Evolutionary conservation across 2,113 vertebrate genomes (phyloP), one percentile per base, ranked within the genome.

Genomic region (Butastur rufipennis): DNA sequence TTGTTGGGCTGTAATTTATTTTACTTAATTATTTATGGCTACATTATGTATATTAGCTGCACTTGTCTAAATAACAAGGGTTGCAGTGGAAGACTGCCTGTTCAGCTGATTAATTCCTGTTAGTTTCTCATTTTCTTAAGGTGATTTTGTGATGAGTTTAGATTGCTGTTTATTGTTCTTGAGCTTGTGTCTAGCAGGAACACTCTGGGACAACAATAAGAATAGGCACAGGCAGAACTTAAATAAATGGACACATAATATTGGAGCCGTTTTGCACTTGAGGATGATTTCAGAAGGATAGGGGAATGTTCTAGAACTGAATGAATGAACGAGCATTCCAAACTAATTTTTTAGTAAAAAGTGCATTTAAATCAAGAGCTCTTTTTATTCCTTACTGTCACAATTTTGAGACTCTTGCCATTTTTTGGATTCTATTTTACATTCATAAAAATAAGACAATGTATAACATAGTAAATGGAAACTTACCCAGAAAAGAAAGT

Each of bases 41-140:
- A 97, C 96, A 96, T 97, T 98, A 97, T 97, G 96, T 97, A 97
- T 97, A 97, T 98, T 97, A 97, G 96, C 91, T 95, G 90, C 97
- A 85, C 91, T 97, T 98, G 93, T 92, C 92, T 93, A 97, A 96
- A 96, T 96, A 95, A 97, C 94, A 97, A 95, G 91, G 45, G 62
- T 91, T 88, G 89, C 65, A 90, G 29, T 90, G 83, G 67, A 96
- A 97, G 91, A 85, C 47, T 81, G 58, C 50, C 78, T 75, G 66
- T 91, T 91, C 75, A 86, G 27, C 59, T 90, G 87, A 85, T 95
- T 71, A 89, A 88, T 72, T 90, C 83, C 92, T 66, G 20, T 96
- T 84, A 80, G 34, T 65, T 71, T 95, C 95, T 86, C n/a, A 86
- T 85, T 96, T 97, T 97, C 93, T 88, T 74, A 90, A 90, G 82